Conservation (phyloP, 2,113 vertebrate genomes). For the Cyphomyrus discorhynchus region DNA sequence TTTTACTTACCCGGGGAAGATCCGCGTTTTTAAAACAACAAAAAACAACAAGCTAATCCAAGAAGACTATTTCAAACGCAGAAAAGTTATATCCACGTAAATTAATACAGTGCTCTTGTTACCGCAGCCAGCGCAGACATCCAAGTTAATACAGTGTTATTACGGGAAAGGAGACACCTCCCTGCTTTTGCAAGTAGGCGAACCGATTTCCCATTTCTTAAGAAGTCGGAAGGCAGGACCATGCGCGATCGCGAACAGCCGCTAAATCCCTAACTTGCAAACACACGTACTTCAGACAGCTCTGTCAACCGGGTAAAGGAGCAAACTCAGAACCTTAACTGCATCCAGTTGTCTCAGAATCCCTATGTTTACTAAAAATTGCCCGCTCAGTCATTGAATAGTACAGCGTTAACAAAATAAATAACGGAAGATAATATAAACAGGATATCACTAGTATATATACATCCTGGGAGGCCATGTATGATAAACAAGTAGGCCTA, state of each 20-base stretch:
- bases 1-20: not conserved
- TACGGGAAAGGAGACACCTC: not conserved
- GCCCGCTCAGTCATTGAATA: not conserved
- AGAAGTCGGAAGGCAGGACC: not conserved
- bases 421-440: not conserved
- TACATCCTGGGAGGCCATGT: not conserved
- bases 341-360: not conserved
- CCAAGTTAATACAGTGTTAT: not conserved
- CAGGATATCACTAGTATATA: not conserved
- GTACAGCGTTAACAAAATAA: not conserved
- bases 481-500: not conserved
- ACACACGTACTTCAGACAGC: not conserved
- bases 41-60: not conserved
- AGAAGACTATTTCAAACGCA: not conserved
- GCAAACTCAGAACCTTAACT: not conserved
- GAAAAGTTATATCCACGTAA: not conserved
- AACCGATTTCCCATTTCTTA: slow-evolving; percentile 3
- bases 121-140: not conserved
- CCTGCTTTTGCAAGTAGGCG: not conserved
- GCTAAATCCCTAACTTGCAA: not conserved
- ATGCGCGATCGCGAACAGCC: not conserved
- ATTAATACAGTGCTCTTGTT: not conserved
- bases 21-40: not conserved
- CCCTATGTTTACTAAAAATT: not conserved
- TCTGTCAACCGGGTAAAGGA: not conserved